Evolutionary conservation across 2,888 invertebrate genomes (phyloP), one percentile per base, ranked within the genome.

Genomic region (Linnaemya tessellans): DNA sequence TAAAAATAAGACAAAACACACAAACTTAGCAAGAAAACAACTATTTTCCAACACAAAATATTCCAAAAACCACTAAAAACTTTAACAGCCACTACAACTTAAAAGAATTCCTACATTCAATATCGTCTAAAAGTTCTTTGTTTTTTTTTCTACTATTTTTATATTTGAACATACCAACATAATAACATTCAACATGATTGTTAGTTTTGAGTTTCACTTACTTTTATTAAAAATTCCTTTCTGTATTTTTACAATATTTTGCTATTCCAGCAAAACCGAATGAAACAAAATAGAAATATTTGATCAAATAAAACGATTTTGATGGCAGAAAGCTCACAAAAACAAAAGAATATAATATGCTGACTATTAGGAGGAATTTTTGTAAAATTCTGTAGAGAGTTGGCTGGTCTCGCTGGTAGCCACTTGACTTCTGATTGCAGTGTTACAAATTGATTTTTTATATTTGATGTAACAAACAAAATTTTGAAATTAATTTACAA

Each of bases 151-250:
- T 4, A 3, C 30, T 30, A 30, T 30, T 30, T 30, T 30, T 20
- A n/a, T 41, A 22, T 3, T 20, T 8, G 9, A 20, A 43, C 22
- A 58, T 38, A 56, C 58, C 8, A 9, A 60, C 58, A 60, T 4
- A 51, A 35, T 22, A 20, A 41, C 13, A 60, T 46, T n/a, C 22
- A n/a, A 65, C n/a, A 49, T 70, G 65, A 62, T 73, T 80, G 71
- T 35, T 67, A 62, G 78, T 80, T 87, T 85, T 81, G 64, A 67
- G 46, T 82, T 85, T 82, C 70, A 81, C 79, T 85, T 79, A 87
- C 75, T 81, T 87, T 87, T 84, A 87, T 87, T 87, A 83, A 85
- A 82, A 85, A 79, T 82, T 64, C 84, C 68, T 49, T 65, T 3
- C 1, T 1, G 18, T 54, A n/a, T 18, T 25, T 43, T 20, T 8